These are phyloP conservation scores for Nebria salina DNA, from an alignment of 2,888 invertebrate genomes.

Conservation along the genomic window DNA sequence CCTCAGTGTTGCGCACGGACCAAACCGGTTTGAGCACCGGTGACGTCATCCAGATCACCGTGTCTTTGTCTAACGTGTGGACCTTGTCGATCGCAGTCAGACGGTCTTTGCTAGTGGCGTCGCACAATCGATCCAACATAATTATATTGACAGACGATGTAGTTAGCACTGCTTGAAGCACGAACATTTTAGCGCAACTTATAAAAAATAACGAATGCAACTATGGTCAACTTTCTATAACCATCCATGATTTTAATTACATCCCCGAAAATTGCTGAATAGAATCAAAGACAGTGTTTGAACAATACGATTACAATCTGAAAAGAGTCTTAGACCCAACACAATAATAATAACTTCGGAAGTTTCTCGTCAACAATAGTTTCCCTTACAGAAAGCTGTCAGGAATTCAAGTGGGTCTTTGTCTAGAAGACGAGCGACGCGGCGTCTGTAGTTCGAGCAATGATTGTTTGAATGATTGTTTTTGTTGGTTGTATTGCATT, in stretches of 20 bases:
- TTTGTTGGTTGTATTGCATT: neutral
- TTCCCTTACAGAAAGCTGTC: neutral
- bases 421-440: too few relatives aligned
- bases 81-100: neutral
- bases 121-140: neutral
- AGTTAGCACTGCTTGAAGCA: constrained; percentile 2
- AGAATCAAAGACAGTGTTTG: neutral
- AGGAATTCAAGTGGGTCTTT: neutral
- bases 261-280: neutral
- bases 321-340: neutral
- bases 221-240: too few relatives aligned
- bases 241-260: neutral
- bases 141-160: constrained; percentile 5
- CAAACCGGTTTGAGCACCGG: constrained; percentile 10
- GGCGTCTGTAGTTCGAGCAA: neutral
- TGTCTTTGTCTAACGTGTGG: constrained; percentile 4
- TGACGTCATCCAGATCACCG: constrained; percentile 4
- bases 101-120: neutral
- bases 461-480: neutral
- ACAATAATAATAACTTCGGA: neutral
- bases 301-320: neutral
- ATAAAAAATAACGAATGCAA: too few relatives aligned
- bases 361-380: neutral
- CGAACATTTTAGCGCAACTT: neutral
- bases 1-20: neutral